A percentile compares a stretch with the other conserved stretches of the same genome.
Conservation (phyloP, 2,888 invertebrate species). For the Branchellion lobata region DNA sequence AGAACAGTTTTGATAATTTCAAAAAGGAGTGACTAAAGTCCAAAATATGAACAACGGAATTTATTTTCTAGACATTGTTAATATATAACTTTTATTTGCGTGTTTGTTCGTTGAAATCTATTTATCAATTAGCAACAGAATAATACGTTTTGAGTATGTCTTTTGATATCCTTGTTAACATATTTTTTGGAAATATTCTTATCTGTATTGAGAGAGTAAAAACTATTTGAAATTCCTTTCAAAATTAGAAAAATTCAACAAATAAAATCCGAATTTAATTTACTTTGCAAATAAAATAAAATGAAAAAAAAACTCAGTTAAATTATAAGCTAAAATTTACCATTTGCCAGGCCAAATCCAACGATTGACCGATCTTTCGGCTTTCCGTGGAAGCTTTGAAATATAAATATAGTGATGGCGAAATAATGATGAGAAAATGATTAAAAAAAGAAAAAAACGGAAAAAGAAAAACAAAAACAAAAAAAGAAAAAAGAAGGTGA, state of each 20-base stretch:
- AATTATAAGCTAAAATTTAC: constrained; percentile 53
- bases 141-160: constrained; percentile 94
- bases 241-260: neutral
- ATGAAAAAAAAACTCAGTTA: neutral
- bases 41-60: no score
- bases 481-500: neutral
- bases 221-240: neutral
- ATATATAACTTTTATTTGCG: no score
- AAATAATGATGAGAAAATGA: no score
- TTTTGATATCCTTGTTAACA: constrained; percentile 98
- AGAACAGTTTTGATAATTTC: no score
- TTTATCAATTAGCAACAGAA: constrained; percentile 65
- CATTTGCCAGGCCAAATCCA: constrained; percentile 99
- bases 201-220: constrained; percentile 60
- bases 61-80: no score
- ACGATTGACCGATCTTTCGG: constrained; percentile 96
- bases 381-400: constrained; percentile 98
- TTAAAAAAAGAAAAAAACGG: no score
- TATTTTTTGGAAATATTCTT: constrained; percentile 99
- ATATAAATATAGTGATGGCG: no score
- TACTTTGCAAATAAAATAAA: neutral
- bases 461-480: no score
- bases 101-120: no score
- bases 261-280: no score
- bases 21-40: no score